Conservation (phyloP, 2,113 vertebrate species). For the Delphinus delphis region DNA sequence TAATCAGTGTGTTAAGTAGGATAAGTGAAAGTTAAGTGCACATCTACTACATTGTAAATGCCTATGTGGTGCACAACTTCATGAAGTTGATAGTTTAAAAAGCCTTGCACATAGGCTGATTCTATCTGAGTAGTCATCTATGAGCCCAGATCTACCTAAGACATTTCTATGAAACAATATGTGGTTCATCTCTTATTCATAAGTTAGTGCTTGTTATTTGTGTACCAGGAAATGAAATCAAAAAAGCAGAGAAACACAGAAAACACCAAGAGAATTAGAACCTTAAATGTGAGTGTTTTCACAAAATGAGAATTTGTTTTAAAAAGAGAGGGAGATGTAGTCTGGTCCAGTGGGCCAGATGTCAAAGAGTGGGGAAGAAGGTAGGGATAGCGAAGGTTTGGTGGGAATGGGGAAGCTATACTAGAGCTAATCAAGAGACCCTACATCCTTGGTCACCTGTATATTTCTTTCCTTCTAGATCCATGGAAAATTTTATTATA, state of each 20-base stretch:
- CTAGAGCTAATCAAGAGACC: not conserved
- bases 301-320: not conserved
- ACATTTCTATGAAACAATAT: not conserved
- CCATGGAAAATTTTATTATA: not conserved
- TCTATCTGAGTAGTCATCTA: not conserved
- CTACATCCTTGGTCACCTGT: not conserved
- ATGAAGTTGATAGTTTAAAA: not conserved
- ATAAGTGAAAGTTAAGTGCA: not conserved
- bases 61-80: not conserved
- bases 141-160: not conserved
- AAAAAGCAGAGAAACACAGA: slow-evolving; percentile 17
- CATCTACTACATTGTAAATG: not conserved
- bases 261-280: slow-evolving; percentile 8
- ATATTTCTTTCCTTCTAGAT: not conserved
- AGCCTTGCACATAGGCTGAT: not conserved
- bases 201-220: not conserved
- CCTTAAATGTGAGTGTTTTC: not conserved
- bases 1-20: not conserved
- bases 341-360: not conserved
- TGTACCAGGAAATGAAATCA: not conserved
- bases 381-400: not conserved
- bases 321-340: not conserved
- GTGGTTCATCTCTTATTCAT: slow-evolving; percentile 65
- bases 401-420: not conserved
- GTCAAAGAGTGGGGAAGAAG: not conserved